These are phyloP conservation scores for Myrmophylax atrothorax DNA, from an alignment of 2,113 vertebrate genomes.

Conservation along the genomic window DNA sequence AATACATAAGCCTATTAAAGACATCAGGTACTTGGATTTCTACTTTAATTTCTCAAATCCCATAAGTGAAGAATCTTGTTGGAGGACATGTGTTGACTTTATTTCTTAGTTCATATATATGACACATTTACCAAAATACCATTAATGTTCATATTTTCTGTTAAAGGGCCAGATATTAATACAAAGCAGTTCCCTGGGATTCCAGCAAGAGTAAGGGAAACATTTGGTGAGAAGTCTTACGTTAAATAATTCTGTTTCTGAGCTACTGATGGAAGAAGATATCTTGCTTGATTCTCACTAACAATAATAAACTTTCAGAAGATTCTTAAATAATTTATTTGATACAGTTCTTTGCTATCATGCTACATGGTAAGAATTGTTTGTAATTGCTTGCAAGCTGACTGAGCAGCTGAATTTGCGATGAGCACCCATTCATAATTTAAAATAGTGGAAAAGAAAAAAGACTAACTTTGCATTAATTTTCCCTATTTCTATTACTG, in stretches of 20 bases:
- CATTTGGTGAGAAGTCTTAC: neutral
- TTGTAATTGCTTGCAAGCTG: slow-evolving; percentile 58
- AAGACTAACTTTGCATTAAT: neutral
- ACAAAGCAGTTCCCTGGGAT: neutral
- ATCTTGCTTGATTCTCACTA: slow-evolving; percentile 8
- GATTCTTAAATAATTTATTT: slow-evolving; percentile 64
- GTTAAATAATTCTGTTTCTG: slow-evolving; percentile 2
- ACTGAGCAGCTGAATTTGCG: slow-evolving; percentile 37
- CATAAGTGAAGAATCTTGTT: neutral
- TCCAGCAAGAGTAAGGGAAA: neutral
- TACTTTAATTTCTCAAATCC: neutral
- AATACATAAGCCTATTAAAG: neutral
- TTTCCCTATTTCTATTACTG: slow-evolving; percentile 8
- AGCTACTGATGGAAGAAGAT: slow-evolving; percentile 13
- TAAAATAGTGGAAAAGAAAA: slow-evolving; percentile 37
- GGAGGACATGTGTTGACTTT: neutral
- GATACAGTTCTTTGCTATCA: slow-evolving; percentile 14
- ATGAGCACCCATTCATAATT: slow-evolving; percentile 57
- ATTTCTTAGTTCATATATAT: neutral
- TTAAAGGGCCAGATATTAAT: neutral
- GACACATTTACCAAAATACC: neutral
- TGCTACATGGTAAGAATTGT: slow-evolving; percentile 40
- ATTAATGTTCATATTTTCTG: neutral
- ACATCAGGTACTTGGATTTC: neutral
- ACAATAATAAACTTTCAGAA: slow-evolving; percentile 34